Percentiles rank a stretch among this genome's conserved stretches.
These are phyloP conservation scores for Herminia tarsipennalis DNA, from an alignment of 2,888 invertebrate genomes.

Conservation along the genomic window DNA sequence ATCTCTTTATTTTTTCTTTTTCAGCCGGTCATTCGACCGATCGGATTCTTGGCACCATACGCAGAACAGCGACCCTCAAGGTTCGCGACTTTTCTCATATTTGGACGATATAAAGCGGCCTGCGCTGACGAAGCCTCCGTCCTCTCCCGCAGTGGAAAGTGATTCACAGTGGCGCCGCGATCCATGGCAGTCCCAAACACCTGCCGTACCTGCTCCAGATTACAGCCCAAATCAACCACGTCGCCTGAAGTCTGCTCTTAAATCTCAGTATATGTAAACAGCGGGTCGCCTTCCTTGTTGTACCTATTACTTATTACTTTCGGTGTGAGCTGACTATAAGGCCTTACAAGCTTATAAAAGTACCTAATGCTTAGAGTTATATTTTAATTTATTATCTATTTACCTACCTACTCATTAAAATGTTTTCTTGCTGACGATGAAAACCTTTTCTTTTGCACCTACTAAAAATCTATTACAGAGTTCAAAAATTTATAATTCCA, in stretches of 20 bases:
- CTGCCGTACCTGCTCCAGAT: slow-evolving; percentile 67
- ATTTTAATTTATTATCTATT: too few species aligned
- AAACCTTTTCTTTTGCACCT: too few species aligned
- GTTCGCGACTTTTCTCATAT: slow-evolving; percentile 66
- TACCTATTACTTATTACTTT: too few species aligned
- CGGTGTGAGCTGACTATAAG: too few species aligned
- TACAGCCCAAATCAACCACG: slow-evolving; percentile 65
- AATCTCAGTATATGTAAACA: slow-evolving; percentile 58
- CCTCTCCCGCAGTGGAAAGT: slow-evolving; percentile 29
- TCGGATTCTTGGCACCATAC: slow-evolving; percentile 66
- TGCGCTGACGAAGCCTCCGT: slow-evolving; percentile 40
- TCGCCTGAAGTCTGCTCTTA: slow-evolving; percentile 72
- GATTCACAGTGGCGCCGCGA: slow-evolving; percentile 57
- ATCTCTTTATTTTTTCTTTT: slow-evolving; percentile 4
- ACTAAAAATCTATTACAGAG: too few species aligned
- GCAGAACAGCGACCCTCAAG: slow-evolving; percentile 18
- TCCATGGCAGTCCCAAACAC: slow-evolving; percentile 41
- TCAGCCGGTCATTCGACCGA: slow-evolving; percentile 52
- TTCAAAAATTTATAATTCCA: too few species aligned
- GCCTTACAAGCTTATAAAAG: too few species aligned
- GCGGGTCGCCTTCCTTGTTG: too few species aligned
- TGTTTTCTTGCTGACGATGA: too few species aligned
- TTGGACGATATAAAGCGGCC: slow-evolving; percentile 60
- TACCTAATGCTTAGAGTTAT: too few species aligned
- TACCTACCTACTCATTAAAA: too few species aligned